Conservation (phyloP, 2,797 vertebrate genomes). For the Cuniculus paca region DNA sequence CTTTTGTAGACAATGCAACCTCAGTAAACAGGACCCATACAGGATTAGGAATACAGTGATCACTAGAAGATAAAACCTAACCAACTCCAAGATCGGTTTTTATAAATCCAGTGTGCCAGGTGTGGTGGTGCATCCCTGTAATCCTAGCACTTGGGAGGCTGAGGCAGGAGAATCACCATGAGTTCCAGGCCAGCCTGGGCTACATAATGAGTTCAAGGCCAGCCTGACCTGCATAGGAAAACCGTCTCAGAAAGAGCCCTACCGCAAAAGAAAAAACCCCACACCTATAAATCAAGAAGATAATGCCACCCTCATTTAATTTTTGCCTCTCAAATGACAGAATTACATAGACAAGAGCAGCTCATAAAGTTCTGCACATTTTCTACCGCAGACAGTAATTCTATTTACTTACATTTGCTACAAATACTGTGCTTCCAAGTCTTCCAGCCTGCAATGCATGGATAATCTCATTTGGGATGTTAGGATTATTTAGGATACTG, state of each 20-base stretch:
- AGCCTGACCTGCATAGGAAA: neutral
- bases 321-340: neutral
- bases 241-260: too few species aligned
- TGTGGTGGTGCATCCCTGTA: neutral
- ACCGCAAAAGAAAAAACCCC: neutral
- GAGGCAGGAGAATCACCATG: neutral
- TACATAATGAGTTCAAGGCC: too few species aligned
- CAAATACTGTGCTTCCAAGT: slow-evolving; percentile 97
- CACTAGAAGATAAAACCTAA: neutral
- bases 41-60: neutral
- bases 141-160: neutral
- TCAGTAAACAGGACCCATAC: neutral
- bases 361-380: neutral
- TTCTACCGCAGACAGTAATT: slow-evolving; percentile 31
- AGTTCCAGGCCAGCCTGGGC: neutral
- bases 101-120: neutral
- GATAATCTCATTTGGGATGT: slow-evolving; percentile 97
- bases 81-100: neutral
- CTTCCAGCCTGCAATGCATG: slow-evolving; percentile 97
- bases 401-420: slow-evolving; percentile 94
- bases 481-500: slow-evolving; percentile 97
- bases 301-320: neutral
- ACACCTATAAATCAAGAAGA: neutral
- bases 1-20: neutral
- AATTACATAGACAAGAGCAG: neutral